Evolutionary conservation across 1,140 invertebrate species (phyloP).

Genomic region (Zelostemma sp.): DNA sequence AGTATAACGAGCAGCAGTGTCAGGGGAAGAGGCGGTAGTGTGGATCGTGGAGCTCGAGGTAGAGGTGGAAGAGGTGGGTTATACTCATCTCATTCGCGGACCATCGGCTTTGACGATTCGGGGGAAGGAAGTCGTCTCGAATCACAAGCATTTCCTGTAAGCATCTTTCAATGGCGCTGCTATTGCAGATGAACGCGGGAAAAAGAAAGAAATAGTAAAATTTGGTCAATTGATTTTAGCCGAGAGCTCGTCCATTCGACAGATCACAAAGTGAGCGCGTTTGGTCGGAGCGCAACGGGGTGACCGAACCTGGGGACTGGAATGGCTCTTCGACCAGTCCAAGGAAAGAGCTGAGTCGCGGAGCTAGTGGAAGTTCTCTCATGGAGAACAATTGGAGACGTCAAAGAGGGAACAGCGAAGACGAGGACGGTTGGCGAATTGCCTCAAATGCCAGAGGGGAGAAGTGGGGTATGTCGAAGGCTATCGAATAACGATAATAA

Average conservation of each 20-base stretch:
- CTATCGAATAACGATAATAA: no score
- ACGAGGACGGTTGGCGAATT: constrained; percentile 75
- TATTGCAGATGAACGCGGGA: background rate
- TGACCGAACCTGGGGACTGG: constrained; percentile 73
- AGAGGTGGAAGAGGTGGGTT: constrained; percentile 71
- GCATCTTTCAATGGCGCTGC: background rate
- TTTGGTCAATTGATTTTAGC: constrained; percentile 42
- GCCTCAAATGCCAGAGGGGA: constrained; percentile 54
- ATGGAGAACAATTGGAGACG: constrained; percentile 77
- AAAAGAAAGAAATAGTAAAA: constrained; percentile 1
- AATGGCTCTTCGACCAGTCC: constrained; percentile 73
- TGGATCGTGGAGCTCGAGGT: constrained; percentile 70
- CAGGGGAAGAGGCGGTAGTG: constrained; percentile 74
- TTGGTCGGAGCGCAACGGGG: constrained; percentile 77
- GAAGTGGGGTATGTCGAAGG: constrained; percentile 70
- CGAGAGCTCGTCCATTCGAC: constrained; percentile 63
- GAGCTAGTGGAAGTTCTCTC: constrained; percentile 67
- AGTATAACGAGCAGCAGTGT: constrained; percentile 60
- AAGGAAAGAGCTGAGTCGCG: constrained; percentile 73
- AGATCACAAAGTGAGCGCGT: constrained; percentile 68
- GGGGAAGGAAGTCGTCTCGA: constrained; percentile 64
- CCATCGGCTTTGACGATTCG: constrained; percentile 72
- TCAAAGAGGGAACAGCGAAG: constrained; percentile 71
- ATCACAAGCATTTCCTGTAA: constrained; percentile 62
- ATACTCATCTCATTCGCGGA: constrained; percentile 71